A percentile compares a stretch with the other conserved stretches of the same genome.
Conservation (phyloP, 2,113 vertebrate species). For the Pelecanoides urinatrix region DNA sequence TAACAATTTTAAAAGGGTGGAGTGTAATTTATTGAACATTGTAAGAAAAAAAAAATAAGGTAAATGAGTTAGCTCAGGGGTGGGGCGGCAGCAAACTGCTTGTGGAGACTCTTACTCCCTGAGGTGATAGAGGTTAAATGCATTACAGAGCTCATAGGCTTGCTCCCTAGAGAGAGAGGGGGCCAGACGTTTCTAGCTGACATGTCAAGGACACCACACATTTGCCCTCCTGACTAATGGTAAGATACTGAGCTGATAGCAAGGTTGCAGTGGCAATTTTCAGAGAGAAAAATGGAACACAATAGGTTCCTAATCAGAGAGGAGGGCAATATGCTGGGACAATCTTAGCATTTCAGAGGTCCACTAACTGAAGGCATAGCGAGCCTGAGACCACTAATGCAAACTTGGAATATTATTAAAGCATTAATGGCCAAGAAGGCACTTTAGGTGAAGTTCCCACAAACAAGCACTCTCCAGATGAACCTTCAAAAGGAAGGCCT, state of each 20-base stretch:
- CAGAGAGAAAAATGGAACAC: slow-evolving; percentile 28
- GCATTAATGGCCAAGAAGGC: neutral
- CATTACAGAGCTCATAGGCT: slow-evolving; percentile 59
- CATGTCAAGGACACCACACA: slow-evolving; percentile 45
- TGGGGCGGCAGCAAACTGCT: slow-evolving; percentile 60
- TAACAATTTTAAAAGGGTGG: slow-evolving; percentile 65
- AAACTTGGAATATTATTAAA: neutral
- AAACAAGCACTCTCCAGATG: neutral
- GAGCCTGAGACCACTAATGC: neutral
- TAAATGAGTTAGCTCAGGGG: slow-evolving; percentile 51
- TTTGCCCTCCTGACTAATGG: slow-evolving; percentile 24
- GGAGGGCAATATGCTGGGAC: neutral
- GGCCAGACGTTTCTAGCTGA: slow-evolving; percentile 31
- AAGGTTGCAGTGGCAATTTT: slow-evolving; percentile 26
- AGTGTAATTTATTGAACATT: slow-evolving; percentile 71
- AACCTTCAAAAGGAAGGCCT: neutral
- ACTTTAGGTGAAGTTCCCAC: neutral
- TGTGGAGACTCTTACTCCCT: slow-evolving; percentile 58
- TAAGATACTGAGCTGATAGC: slow-evolving; percentile 33
- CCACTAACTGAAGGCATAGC: neutral
- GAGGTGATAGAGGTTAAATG: slow-evolving; percentile 66
- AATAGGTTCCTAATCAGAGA: slow-evolving; percentile 46
- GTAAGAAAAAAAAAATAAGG: slow-evolving; percentile 64
- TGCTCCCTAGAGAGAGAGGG: slow-evolving; percentile 8
- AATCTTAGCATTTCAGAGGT: neutral